Conservation (phyloP, 30 jellyfish, hydroid and myxozoan species). For the Aurelia aurita region DNA sequence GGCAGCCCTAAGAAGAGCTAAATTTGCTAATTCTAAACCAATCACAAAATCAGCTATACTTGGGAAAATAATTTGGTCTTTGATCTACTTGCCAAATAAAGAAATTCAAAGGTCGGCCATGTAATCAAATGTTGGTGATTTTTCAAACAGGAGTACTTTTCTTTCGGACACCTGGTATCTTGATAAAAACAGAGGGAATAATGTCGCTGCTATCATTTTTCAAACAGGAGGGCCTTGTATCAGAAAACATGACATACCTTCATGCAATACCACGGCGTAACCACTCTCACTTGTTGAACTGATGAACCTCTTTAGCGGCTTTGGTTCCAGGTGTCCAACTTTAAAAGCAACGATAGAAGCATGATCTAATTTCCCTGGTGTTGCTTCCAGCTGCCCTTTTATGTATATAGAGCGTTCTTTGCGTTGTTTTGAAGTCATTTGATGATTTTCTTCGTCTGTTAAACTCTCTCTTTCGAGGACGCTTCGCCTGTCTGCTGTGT, state of each 20-base stretch:
- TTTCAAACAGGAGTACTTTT: too few relatives aligned
- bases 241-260: constrained; percentile 10
- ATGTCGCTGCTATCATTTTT: too few relatives aligned
- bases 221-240: too few relatives aligned
- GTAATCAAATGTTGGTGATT: too few relatives aligned
- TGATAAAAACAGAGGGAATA: too few relatives aligned
- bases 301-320: constrained; percentile 29
- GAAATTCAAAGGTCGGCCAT: too few relatives aligned
- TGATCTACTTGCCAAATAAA: too few relatives aligned
- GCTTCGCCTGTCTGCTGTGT: constrained; percentile 69
- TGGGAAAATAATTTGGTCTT: too few relatives aligned
- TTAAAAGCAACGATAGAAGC: constrained; percentile 88
- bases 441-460: constrained; percentile 33
- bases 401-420: constrained; percentile 49
- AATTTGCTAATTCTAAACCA: too few relatives aligned
- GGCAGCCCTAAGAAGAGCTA: too few relatives aligned
- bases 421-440: constrained; percentile 63
- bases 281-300: not conserved
- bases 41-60: too few relatives aligned
- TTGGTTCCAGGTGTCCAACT: constrained; percentile 64
- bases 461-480: constrained; percentile 57
- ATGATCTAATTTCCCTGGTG: constrained; percentile 91
- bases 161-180: too few relatives aligned
- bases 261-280: not conserved
- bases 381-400: constrained; percentile 53